Evolutionary conservation across 2,113 vertebrate genomes (phyloP), one percentile per base, ranked within the genome.

Genomic region (Ictalurus furcatus): DNA sequence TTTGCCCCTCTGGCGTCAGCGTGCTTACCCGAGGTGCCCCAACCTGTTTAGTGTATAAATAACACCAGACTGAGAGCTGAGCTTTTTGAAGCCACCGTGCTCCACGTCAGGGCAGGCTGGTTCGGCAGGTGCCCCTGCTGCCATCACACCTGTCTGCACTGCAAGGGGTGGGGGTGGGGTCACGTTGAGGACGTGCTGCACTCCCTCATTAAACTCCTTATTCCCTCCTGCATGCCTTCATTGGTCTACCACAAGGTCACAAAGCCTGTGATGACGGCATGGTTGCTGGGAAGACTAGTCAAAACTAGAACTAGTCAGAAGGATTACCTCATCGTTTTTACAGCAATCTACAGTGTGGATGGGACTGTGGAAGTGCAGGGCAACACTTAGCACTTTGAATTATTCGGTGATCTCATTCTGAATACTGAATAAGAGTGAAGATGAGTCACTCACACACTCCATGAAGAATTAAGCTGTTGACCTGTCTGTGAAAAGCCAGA

Each of bases 371-470:
- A 34, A 78, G 59, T 34, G 44, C n/a, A 34, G 30, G 25, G 74
- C 40, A 93, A 84, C 73, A 90, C 91, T 94, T 90, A 91, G 90
- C 89, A 78, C 92, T 92, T 93, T 90, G 83, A 48, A 48, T 40
- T 85, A 73, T 88, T 85, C 48, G 90, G 89, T 94, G 94, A 94
- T 93, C 92, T 95, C 92, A 94, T 92, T 92, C 89, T 91, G 86
- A 90, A 92, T 92, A 90, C 90, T 92, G 85, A 89, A 37, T 82
- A 59, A 89, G 89, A 93, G 89, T 88, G 90, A 81, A 76, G 89
- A 95, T 95, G 94, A 95, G 90, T 95, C 94, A 95, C 87, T 87
- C 61, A 82, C 76, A 84, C 88, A 85, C 71, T 87, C 67, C 37
- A 88, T 85, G 34, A 88, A 89, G 87, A 90, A 90, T 88, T 76